Conservation (phyloP, 2,888 invertebrate genomes). For the Ametastegia equiseti region DNA sequence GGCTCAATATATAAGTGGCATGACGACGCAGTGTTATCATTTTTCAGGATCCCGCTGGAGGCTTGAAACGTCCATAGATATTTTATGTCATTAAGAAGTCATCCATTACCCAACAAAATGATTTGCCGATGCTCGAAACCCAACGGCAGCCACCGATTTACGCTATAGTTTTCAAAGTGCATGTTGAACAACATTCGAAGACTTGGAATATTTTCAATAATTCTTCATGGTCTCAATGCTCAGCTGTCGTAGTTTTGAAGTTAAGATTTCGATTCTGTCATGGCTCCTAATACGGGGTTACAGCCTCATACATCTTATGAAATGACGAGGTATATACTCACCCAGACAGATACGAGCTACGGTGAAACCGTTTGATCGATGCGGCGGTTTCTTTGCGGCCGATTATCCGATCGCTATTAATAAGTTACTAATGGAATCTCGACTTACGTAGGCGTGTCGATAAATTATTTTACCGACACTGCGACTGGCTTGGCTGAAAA, state of each 20-base stretch:
- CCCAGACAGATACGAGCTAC: conserved; percentile 18
- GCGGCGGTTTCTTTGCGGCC: conserved; percentile 48
- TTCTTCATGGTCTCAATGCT: neutral
- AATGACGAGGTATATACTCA: conserved; percentile 48
- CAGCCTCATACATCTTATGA: conserved; percentile 17
- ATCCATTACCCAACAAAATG: conserved; percentile 10
- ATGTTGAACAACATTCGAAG: neutral
- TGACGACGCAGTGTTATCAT: conserved; percentile 32
- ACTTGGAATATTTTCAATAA: neutral
- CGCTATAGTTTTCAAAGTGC: neutral
- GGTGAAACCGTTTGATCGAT: conserved; percentile 52
- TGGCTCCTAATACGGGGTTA: conserved; percentile 19
- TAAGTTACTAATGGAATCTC: conserved; percentile 70
- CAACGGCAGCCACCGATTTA: neutral
- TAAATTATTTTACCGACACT: conserved; percentile 61
- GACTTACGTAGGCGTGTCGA: conserved; percentile 67
- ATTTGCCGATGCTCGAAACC: neutral
- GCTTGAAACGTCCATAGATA: neutral
- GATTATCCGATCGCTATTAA: conserved; percentile 61
- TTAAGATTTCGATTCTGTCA: neutral
- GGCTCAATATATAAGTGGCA: conserved; percentile 27
- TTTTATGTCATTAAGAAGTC: conserved; percentile 1
- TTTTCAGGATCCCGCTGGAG: neutral
- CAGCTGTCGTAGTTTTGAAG: neutral
- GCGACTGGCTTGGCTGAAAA: neutral